A percentile compares a stretch with the other conserved stretches of the same genome.
phyloP scores from a whole-genome alignment of 2,797 vertebrate genomes.

The Chelmon rostratus region DNA sequence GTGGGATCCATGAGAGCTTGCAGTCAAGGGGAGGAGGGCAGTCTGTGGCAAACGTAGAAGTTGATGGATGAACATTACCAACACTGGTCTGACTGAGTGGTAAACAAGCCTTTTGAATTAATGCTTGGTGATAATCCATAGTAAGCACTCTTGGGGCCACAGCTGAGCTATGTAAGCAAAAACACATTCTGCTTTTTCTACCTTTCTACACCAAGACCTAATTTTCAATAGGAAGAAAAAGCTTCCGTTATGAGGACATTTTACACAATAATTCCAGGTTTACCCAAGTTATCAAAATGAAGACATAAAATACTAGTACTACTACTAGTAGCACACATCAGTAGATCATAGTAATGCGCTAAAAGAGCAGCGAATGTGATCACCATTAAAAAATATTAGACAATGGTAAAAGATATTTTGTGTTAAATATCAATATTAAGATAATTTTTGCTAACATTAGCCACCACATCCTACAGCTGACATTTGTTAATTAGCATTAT shows the following conservation, averaged over 20 bases:
- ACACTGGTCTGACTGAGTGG: slow-evolving; percentile 59
- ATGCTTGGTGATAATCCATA: slow-evolving; percentile 57
- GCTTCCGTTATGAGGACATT: background rate
- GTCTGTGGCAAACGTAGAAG: slow-evolving; percentile 3
- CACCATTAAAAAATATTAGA: too few relatives aligned
- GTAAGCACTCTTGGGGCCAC: slow-evolving; percentile 35
- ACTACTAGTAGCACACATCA: too few relatives aligned
- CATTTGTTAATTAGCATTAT: too few relatives aligned
- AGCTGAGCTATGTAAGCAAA: slow-evolving; percentile 14
- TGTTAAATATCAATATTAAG: too few relatives aligned
- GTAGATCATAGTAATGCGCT: too few relatives aligned
- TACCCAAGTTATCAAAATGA: background rate
- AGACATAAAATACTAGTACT: too few relatives aligned
- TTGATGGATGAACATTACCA: slow-evolving; percentile 71
- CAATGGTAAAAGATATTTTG: too few relatives aligned
- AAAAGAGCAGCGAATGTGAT: too few relatives aligned
- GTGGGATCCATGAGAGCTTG: slow-evolving; percentile 32
- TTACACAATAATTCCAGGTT: background rate
- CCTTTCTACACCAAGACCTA: background rate
- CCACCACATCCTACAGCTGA: too few relatives aligned
- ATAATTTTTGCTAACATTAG: too few relatives aligned
- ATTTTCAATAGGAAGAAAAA: background rate
- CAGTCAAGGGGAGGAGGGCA: background rate
- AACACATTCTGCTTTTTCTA: background rate
- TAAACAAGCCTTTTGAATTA: slow-evolving; percentile 59